A percentile compares a stretch with the other conserved stretches of the same genome.
phyloP scores from a whole-genome alignment of 2,113 vertebrate species.

The Scolopax mira region DNA sequence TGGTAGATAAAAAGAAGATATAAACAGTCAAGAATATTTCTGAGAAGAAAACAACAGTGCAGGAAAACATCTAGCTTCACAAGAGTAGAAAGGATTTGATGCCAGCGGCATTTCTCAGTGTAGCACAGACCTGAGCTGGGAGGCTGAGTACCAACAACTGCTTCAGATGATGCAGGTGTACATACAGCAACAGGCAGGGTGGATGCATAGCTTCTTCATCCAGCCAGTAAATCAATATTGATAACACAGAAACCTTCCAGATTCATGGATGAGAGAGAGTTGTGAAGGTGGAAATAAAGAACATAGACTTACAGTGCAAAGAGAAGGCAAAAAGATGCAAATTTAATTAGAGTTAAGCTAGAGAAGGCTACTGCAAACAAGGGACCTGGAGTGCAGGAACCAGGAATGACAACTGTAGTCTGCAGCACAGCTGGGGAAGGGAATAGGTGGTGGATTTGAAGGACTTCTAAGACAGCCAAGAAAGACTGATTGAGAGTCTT shows the following conservation, averaged over 20 bases:
- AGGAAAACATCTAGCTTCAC: neutral
- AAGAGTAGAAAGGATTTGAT: neutral
- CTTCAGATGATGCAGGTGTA: neutral
- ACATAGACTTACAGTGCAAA: neutral
- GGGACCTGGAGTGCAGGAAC: neutral
- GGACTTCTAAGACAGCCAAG: neutral
- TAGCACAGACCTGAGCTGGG: accelerated
- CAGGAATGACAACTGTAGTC: neutral
- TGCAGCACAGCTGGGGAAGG: neutral
- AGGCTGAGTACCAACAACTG: neutral
- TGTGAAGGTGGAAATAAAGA: neutral
- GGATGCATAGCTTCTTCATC: neutral
- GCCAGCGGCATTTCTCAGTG: neutral
- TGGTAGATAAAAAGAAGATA: neutral
- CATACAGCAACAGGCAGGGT: neutral
- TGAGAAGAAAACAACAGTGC: neutral
- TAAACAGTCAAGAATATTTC: neutral
- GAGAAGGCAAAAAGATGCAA: neutral
- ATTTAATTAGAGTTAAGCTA: neutral
- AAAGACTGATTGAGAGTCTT: neutral
- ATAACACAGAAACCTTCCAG: neutral
- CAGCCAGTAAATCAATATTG: no score
- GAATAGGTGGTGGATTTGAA: neutral
- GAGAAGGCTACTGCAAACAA: neutral
- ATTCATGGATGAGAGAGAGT: neutral